Base-by-base conservation (phyloP, 92 coral and sea anemone species). In the Bergia puertoricense region DNA sequence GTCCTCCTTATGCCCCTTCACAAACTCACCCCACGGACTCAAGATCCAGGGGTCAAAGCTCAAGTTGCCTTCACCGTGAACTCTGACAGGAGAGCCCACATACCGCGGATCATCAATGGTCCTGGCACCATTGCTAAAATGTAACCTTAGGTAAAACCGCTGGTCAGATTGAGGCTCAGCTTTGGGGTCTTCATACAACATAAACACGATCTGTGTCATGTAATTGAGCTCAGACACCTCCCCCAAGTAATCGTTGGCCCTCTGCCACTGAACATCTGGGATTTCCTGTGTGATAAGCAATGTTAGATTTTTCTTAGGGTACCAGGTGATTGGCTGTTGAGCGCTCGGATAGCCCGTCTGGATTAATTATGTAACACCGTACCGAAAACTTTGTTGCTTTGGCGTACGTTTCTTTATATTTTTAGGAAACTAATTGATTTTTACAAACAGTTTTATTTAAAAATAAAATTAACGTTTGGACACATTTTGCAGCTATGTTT, bases 121-220 rank as follows among this genome's bases (percentile, higher is more conserved):
- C 36, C 77, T n/a, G 30, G 86, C 92, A 57, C 97, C 97, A 45
- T 96, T 96, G 57, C 98, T 93, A 85, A 97, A 97, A 92, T 97
- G 96, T 37, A 97, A 38, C 43, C 92, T 95, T 38, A 97, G 94
- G 81, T 94, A 96, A 69, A 94, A 95, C 74, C 96, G 81, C 20
- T 92, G 89, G 43, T 93, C 97, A n/a, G 98, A 93, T 48, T 50
- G 77, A 7, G 86, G 92, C 50, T 97, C 99, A 54, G 97, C 98
- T 40, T 94, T 93, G 0, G 99, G 98, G 84, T 97, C 98, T 81
- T 97, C 99, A 78, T 93, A 97, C 86, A 97, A 81, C 98, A 97
- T 90, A 5, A 97, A 81, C 77, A 97, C 96, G 10, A 95, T 89
- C 92, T 97, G 99, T 3, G 99, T 97, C 98, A 97, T 95, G 92